Conservation (phyloP, 2,113 vertebrate species). For the Chionomys nivalis region DNA sequence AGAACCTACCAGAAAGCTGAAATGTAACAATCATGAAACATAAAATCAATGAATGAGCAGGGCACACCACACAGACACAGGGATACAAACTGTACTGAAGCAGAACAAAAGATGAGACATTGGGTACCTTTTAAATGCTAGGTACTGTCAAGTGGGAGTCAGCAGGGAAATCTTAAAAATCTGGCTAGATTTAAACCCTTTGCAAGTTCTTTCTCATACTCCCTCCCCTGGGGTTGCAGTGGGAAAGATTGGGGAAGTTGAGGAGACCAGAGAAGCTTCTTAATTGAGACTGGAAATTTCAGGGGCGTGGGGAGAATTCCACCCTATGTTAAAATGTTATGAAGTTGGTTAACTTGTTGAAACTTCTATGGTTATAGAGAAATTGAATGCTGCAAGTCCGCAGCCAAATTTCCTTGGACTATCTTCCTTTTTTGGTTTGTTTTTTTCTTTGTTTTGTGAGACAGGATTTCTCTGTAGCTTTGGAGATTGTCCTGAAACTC, state of each 20-base stretch:
- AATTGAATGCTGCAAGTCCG: background rate
- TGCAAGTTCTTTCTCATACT: background rate
- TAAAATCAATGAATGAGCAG: background rate
- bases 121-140: background rate
- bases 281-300: background rate
- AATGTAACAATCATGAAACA: background rate
- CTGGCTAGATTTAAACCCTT: background rate
- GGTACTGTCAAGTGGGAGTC: background rate
- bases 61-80: no score
- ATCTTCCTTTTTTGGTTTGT: background rate
- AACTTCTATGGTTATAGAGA: background rate
- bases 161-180: background rate
- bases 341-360: background rate
- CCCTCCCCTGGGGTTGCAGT: background rate
- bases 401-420: background rate
- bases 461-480: no score
- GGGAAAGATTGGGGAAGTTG: background rate
- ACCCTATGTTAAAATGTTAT: background rate
- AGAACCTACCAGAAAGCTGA: background rate
- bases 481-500: no score
- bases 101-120: background rate
- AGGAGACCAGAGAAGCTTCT: no score
- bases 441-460: no score
- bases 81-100: no score
- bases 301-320: no score